Evolutionary conservation across 64 coral and sea anemone genomes (phyloP), one percentile per base, ranked within the genome.

Genomic region (Stichodactyla helianthus): DNA sequence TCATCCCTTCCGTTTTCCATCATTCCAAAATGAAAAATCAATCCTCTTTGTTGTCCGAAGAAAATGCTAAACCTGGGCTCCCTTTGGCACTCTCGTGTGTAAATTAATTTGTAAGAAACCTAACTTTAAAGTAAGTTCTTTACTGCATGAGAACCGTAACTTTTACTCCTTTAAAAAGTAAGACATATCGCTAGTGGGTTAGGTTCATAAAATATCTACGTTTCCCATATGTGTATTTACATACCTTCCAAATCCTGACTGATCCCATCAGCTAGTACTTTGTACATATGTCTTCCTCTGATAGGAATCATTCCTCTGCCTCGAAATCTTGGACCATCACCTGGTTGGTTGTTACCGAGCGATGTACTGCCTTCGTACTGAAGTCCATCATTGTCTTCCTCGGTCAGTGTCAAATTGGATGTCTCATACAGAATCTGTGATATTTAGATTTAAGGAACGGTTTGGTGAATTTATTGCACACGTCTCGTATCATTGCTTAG

Each of bases 301-400:
- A 88, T 54, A 88, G 86, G 86, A 5, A 88, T 67, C 19, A 88
- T 77, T 80, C 86, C 86, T 81, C 86, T 35, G 22, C 76, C 63
- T 19, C 59, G 78, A 61, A 50, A 88, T 81, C 52, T 88, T 20
- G 76, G 86, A 13, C 27, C 71, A 55, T 87, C 85, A n/a, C 50
- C 51, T 70, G 16, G 65, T 53, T 16, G n/a, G 28, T 16, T 53
- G 26, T 87, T 87, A 2, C 62, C 68, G 7, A 77, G 63, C 8
- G 26, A 63, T 85, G 59, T 44, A 7, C 51, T 85, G 59, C 57
- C 25, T 85, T 44, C 50, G 58, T 85, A 63, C 23, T 85, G 28
- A 59, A 63, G 26, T 62, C 74, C 86, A 51, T 87, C n/a, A 10
- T 51, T 78, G 26, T 25, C 59, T 31, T 88, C 86, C 54, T 88